Percentiles rank a stretch among this genome's conserved stretches.
Conservation (phyloP, 1,140 invertebrate species). For the Drosophila novamexicana region DNA sequence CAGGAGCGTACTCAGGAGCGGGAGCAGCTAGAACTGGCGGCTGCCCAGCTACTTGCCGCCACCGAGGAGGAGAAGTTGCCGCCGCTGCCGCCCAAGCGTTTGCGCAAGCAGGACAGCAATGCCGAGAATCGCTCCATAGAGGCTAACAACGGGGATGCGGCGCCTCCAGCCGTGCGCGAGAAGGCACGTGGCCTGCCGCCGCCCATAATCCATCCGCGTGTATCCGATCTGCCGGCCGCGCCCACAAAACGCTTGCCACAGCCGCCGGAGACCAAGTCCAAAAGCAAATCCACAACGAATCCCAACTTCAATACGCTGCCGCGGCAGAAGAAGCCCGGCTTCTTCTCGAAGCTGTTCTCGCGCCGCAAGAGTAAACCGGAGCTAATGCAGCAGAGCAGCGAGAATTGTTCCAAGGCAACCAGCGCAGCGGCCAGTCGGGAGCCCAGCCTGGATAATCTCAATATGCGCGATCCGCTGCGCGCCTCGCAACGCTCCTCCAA, state of each 20-base stretch:
- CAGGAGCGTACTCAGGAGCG: constrained; percentile 52
- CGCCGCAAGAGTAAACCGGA: constrained; percentile 84
- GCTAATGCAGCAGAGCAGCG: constrained; percentile 47
- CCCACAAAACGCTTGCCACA: constrained; percentile 84
- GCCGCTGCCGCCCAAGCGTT: constrained; percentile 91
- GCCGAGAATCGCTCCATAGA: constrained; percentile 74
- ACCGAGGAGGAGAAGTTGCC: constrained; percentile 88
- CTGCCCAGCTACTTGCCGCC: constrained; percentile 42
- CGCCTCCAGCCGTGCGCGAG: constrained; percentile 31
- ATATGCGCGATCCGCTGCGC: constrained; percentile 66
- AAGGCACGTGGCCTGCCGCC: constrained; percentile 78
- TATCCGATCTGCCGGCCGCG: constrained; percentile 71
- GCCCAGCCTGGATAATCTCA: constrained; percentile 69
- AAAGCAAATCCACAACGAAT: constrained; percentile 58
- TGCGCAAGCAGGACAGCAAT: constrained; percentile 86
- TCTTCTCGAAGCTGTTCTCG: constrained; percentile 89
- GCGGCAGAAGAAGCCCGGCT: constrained; percentile 86
- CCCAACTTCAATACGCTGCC: constrained; percentile 85
- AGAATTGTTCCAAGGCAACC: constrained; percentile 47
- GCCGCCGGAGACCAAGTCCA: constrained; percentile 60
- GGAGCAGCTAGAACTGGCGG: constrained; percentile 14
- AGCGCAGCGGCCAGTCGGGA: constrained; percentile 59
- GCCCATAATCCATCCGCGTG: constrained; percentile 62
- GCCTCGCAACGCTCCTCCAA: constrained; percentile 68
- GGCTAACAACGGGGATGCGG: constrained; percentile 57